These are phyloP conservation scores for Drosophila nannoptera DNA, from an alignment of 1,140 invertebrate genomes.

Conservation along the genomic window DNA sequence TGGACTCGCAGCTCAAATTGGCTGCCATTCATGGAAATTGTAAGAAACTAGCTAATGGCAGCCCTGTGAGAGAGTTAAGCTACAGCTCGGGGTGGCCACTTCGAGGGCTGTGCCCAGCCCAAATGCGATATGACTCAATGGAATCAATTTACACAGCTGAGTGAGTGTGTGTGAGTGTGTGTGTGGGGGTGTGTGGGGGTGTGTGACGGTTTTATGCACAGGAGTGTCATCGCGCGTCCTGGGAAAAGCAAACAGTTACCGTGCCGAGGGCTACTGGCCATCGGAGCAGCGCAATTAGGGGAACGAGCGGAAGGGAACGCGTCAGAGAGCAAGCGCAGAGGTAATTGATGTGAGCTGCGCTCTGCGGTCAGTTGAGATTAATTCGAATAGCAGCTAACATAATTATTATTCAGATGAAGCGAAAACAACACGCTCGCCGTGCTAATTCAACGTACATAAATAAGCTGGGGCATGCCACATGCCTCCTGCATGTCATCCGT, in stretches of 20 bases:
- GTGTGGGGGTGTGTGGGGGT: conserved; percentile 22
- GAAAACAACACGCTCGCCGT: conserved; percentile 35
- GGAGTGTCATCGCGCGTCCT: conserved; percentile 33
- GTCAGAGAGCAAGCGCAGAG: conserved; percentile 55
- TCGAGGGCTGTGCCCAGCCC: conserved; percentile 28
- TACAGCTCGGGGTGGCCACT: conserved; percentile 7
- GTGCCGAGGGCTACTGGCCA: neutral
- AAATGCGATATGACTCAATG: conserved; percentile 57
- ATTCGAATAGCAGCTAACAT: conserved; percentile 32
- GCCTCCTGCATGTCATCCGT: conserved; percentile 32
- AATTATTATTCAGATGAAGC: conserved; percentile 20
- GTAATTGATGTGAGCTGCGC: conserved; percentile 64
- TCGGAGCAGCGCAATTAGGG: conserved; percentile 4
- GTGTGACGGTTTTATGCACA: conserved; percentile 21
- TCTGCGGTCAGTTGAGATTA: conserved; percentile 53
- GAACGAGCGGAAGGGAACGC: neutral
- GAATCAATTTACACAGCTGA: conserved; percentile 58
- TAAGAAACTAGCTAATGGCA: neutral
- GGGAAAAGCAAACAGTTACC: conserved; percentile 41
- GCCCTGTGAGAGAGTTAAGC: conserved; percentile 27
- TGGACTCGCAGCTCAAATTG: too few relatives aligned
- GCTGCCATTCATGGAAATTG: too few relatives aligned
- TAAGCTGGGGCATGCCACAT: conserved; percentile 37
- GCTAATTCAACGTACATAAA: conserved; percentile 51
- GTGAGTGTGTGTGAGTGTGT: conserved; percentile 21